phyloP scores from a whole-genome alignment of 2,113 vertebrate genomes.

The Gopherus evgoodei region DNA sequence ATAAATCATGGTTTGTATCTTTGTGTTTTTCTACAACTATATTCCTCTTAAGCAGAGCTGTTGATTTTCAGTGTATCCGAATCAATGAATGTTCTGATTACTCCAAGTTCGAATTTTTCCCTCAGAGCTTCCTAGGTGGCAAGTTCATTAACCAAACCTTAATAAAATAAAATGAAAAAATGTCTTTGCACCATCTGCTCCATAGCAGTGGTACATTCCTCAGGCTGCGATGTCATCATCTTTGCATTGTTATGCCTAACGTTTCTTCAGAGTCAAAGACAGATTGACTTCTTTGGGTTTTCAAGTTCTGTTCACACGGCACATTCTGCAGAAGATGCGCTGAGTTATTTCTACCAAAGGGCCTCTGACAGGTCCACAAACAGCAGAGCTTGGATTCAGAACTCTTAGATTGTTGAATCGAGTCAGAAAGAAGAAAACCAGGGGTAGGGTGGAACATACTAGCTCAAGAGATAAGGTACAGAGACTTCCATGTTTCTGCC shows the following conservation, averaged over 20 bases:
- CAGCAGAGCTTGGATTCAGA: slow-evolving; percentile 16
- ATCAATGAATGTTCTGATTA: neutral
- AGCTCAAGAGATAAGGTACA: slow-evolving; percentile 18
- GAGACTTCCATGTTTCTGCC: neutral
- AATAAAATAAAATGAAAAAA: neutral
- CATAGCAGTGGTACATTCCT: slow-evolving; percentile 54
- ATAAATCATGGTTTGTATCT: neutral
- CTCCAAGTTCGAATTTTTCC: slow-evolving; percentile 16
- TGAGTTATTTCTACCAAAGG: slow-evolving; percentile 23
- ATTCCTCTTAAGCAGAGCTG: neutral
- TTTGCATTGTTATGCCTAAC: slow-evolving; percentile 53
- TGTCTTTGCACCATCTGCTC: slow-evolving; percentile 47
- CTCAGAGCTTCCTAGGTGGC: slow-evolving; percentile 41
- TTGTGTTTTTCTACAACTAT: neutral
- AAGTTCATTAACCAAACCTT: neutral
- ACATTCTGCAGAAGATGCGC: neutral
- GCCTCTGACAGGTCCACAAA: slow-evolving; percentile 19
- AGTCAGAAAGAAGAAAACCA: slow-evolving; percentile 34
- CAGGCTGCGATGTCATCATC: slow-evolving; percentile 34
- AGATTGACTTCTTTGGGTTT: slow-evolving; percentile 39
- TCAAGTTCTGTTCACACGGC: slow-evolving; percentile 37
- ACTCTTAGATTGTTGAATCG: slow-evolving; percentile 10
- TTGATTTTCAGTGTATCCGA: slow-evolving; percentile 1
- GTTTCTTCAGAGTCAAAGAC: slow-evolving; percentile 47
- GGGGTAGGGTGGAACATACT: slow-evolving; percentile 1